Percentiles rank a stretch among this genome's conserved stretches.
Conservation (phyloP, 2,113 vertebrate genomes). For the Heterotis niloticus region DNA sequence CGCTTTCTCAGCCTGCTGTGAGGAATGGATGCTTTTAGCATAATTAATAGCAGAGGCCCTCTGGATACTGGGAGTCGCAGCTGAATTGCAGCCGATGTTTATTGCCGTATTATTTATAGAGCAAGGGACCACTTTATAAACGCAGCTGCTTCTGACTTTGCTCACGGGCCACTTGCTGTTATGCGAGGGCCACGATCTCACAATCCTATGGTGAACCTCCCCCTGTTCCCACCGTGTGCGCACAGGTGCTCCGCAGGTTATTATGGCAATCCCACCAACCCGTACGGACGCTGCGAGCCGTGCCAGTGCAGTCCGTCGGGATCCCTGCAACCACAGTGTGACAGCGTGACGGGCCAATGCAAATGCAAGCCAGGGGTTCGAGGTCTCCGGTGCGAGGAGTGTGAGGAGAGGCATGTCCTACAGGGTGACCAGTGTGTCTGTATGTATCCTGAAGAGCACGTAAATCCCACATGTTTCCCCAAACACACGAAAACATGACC, state of each 20-base stretch:
- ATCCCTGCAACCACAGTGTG: slow-evolving; percentile 65
- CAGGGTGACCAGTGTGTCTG: slow-evolving; percentile 72
- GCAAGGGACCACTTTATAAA: not conserved
- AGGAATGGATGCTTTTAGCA: not conserved
- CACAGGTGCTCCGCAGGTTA: slow-evolving; percentile 80
- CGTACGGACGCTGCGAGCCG: slow-evolving; percentile 59
- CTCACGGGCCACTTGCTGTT: not conserved
- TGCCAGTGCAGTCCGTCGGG: slow-evolving; percentile 74
- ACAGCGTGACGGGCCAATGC: slow-evolving; percentile 72
- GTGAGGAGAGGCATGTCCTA: slow-evolving; percentile 73
- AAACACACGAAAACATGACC: not conserved
- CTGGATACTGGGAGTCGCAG: not conserved
- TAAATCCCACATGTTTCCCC: not conserved
- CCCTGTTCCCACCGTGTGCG: not conserved
- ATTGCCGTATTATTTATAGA: not conserved
- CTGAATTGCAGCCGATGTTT: not conserved
- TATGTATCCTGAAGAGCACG: slow-evolving; percentile 59
- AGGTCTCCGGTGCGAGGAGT: slow-evolving; percentile 76
- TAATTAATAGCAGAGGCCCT: not conserved
- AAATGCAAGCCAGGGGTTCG: slow-evolving; percentile 72
- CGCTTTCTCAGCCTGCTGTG: not conserved
- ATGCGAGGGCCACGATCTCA: no score
- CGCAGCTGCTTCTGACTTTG: no score
- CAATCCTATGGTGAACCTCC: not conserved
- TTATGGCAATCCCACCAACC: slow-evolving; percentile 69